phyloP scores from a whole-genome alignment of 2,888 invertebrate species.

The Pharmacophagus antenor region DNA sequence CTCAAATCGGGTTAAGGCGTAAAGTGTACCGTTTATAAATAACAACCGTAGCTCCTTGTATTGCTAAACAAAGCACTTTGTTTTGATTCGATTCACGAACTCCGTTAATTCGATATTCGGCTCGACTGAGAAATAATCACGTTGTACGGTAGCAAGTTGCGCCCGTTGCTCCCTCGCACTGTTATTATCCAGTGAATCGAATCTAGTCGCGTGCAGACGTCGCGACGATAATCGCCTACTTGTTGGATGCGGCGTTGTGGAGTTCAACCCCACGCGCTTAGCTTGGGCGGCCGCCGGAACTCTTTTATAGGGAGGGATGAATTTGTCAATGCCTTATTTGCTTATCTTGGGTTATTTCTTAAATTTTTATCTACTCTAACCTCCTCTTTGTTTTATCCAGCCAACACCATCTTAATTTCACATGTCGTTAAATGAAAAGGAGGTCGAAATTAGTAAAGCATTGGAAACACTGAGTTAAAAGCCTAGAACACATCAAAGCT shows the following conservation, averaged over 20 bases:
- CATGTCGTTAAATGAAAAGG: no score
- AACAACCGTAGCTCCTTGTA: background rate
- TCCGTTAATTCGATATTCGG: conserved; percentile 12
- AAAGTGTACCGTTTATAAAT: background rate
- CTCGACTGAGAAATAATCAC: conserved; percentile 7
- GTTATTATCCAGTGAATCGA: conserved; percentile 16
- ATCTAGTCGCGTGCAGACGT: conserved; percentile 11
- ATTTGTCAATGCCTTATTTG: conserved; percentile 9
- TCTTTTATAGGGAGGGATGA: conserved; percentile 6
- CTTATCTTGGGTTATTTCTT: background rate
- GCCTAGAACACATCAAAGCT: no score
- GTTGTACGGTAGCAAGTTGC: background rate
- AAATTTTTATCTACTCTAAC: no score
- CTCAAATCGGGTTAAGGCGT: background rate
- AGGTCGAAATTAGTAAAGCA: no score
- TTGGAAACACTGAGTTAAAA: no score
- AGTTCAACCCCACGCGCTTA: background rate
- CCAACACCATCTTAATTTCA: no score
- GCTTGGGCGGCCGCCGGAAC: conserved; percentile 4
- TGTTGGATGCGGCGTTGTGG: conserved; percentile 16
- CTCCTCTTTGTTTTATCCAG: no score
- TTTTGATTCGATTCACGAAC: conserved; percentile 14
- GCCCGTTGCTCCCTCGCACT: background rate
- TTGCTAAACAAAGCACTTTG: conserved; percentile 8
- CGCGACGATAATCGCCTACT: conserved; percentile 21